Evolutionary conservation across 1,140 invertebrate species (phyloP).

Genomic region (Fopius arisanus): DNA sequence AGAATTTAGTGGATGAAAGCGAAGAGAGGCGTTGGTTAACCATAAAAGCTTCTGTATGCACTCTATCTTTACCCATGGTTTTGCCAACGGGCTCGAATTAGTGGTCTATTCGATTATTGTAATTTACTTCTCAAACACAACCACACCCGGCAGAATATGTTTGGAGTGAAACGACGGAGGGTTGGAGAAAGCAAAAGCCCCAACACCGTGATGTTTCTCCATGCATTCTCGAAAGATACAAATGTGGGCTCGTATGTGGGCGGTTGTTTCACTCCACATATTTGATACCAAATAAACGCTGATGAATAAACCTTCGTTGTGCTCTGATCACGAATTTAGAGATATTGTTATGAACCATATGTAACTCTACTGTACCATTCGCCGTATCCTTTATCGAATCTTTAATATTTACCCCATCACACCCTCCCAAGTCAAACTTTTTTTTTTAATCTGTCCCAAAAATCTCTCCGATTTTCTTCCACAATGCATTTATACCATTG

Average conservation of each 20-base stretch:
- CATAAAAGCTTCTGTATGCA: constrained; percentile 23
- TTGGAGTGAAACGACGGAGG: background rate
- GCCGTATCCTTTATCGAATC: too few species aligned
- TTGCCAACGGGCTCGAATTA: constrained; percentile 49
- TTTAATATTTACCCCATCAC: background rate
- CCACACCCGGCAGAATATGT: constrained; percentile 38
- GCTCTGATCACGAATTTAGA: background rate
- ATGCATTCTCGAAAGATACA: background rate
- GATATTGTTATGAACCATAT: background rate
- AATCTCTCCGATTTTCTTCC: too few species aligned
- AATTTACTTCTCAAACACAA: constrained; percentile 64
- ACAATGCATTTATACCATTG: too few species aligned
- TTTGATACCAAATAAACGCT: constrained; percentile 29
- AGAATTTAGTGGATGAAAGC: constrained; percentile 31
- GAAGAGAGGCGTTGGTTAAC: constrained; percentile 30
- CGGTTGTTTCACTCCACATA: constrained; percentile 22
- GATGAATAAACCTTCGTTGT: constrained; percentile 27
- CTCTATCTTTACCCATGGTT: background rate
- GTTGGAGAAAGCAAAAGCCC: background rate
- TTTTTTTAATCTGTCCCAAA: too few species aligned
- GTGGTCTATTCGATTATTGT: constrained; percentile 64
- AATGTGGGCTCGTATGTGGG: background rate
- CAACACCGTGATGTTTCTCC: background rate
- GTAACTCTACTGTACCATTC: too few species aligned
- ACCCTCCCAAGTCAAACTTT: too few species aligned